Base-by-base conservation (phyloP, 1,140 invertebrate genomes). In the Drosophila sproati region DNA sequence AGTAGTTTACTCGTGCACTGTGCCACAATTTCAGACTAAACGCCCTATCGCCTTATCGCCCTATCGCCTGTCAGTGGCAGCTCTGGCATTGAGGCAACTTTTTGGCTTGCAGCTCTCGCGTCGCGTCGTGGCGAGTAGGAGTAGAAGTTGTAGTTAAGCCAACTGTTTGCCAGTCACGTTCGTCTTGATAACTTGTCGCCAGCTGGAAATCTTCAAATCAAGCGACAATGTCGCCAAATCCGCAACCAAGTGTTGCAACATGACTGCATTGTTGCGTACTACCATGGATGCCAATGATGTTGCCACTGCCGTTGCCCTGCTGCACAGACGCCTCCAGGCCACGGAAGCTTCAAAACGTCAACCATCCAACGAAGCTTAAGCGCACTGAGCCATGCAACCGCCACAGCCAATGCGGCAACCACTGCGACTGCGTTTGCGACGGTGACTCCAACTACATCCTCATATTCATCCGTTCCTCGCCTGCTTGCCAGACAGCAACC, bases 101-200 rank as follows among this genome's bases (percentile, higher is more conserved):
- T 5, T 28, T 35, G 50, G 31, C 39, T 50, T 51, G 51, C 10
- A 3, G 10, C 41, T n/a, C n/a, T n/a, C 20, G 20, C 20, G 20
- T 20, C 20, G 20, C 20, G 54, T 4, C 1, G 20, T 8, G 39
- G 41, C 39, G 5, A 29, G 31, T 5, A 28, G 34, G 7, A n/a
- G 41, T 5, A n/a, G 29, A 6, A 37, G 37, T 34, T n/a, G 63
- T 82, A 86, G 83, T 86, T 82, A 88, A 86, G 78, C 80, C 78
- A 81, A 82, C 76, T 80, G 86, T 88, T 87, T 88, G 83, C 85
- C 66, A 88, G 83, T 88, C 83, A 88, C 83, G 83, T 88, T 88
- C 83, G 80, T 83, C 83, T 88, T 88, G 83, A 88, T 88, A 88
- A 88, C 83, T 88, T 88, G 83, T 88, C 83, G 85, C 73, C 83